Base-by-base conservation (phyloP, 92 coral and sea anemone genomes). In the Porites divaricata region DNA sequence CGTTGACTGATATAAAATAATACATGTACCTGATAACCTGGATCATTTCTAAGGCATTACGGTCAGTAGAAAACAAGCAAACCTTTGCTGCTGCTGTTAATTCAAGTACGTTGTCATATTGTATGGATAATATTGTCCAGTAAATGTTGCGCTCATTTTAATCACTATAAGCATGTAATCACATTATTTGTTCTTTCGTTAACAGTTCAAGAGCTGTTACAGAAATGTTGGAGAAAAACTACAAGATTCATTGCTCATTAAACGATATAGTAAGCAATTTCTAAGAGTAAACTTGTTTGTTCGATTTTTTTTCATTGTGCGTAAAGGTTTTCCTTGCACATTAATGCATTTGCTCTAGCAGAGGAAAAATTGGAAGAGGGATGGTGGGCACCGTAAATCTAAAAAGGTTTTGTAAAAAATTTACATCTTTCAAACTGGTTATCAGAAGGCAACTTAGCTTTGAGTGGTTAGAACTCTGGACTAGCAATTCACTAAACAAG, bases 201-300 rank as follows among this genome's bases (percentile, higher is more conserved):
- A 23, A 35, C 76, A 97, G 99, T 53, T 97, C 99, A 53, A 86
- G 92, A 8, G 94, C 98, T 52, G 99, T 97, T 12, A 65, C 84
- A 65, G 99, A 97, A 71, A 88, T 97, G 93, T 74, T 97, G 87
- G 99, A 93, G 86, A 94, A 97, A 85, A 97, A 97, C 88, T 95
- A 94, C 94, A 97, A 92, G 89, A 89, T 97, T 63, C 99, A 97
- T 85, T 97, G 99, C 86, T 97, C 99, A 49, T 85, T 97, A 52
- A 95, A 97, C 67, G 90, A 87, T 57, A 90, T 92, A 53, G 99
- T 97, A 91, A 94, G 99, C 84, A 88, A 26, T 45, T 45, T 17
- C 9, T 45, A 14, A 53, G 12, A 11, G 12, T 15, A 54, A 54
- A 54, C 59, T 11, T 54, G 16, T 2, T 15, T 54, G 12, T 11